Base-by-base conservation (phyloP, 2,113 vertebrate species). In the Ginglymostoma cirratum region DNA sequence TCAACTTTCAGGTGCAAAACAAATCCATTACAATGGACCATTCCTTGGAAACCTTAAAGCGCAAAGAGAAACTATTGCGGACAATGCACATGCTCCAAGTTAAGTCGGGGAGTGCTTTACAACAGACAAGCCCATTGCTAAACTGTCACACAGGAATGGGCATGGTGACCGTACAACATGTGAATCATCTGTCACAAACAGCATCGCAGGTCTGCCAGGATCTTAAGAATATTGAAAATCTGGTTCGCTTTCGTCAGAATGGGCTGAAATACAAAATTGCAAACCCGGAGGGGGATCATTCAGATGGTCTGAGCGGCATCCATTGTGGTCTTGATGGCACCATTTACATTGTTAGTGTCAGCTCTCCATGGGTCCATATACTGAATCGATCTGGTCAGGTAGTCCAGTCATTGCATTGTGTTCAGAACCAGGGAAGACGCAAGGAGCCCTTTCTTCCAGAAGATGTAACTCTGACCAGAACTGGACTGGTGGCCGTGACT, bases 61-160 rank as follows among this genome's bases (percentile, higher is more conserved):
- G 96, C 89, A 98, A 98, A 96, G 96, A 97, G 96, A 97, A 97
- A 24, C 97, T 98, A 95, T 96, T 98, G 93, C 97, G 96, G 96
- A 96, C 97, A 0, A 96, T 98, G 96, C 97, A 97, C n/a, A 96
- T 76, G 48, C 96, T 97, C 38, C 97, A 97, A 89, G 0, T 96
- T 66, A 97, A 97, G 83, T 97, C 97, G 2, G 95, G 94, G 0
- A 5, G 95, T 78, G 97, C 96, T 0, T 30, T 96, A 17, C 97
- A 97, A 94, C 86, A 95, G 93, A 96, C 96, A 34, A 96, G 96
- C 93, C 96, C 96, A 0, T 78, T 97, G 80, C 96, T 98, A 45
- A 97, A 96, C 67, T 85, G 89, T 42, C 97, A 96, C 76, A 0
- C 0, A 0, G 97, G 97, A 55, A 96, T 97, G 96, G 97, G 97